phyloP scores from a whole-genome alignment of 2,113 vertebrate genomes.

The Tachycineta bicolor region DNA sequence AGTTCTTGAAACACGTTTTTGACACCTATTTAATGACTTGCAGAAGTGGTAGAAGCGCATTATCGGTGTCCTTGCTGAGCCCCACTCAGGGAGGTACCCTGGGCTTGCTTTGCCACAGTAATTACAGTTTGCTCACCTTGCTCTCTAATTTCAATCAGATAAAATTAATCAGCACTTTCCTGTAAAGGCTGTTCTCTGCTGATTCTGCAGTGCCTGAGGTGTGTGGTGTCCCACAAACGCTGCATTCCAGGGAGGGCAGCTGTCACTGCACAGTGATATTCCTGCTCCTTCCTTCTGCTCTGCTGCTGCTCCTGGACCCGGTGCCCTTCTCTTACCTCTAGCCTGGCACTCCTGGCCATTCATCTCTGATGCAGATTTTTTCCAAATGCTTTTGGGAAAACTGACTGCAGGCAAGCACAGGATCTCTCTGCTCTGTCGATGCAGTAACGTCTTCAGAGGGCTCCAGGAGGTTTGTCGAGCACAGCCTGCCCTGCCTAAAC shows the following conservation, averaged over 20 bases:
- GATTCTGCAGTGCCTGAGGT: background rate
- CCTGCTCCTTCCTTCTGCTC: background rate
- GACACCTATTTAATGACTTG: background rate
- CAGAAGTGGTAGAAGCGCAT: background rate
- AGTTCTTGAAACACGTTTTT: background rate
- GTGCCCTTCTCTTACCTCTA: background rate
- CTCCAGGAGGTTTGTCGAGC: background rate
- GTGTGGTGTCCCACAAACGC: background rate
- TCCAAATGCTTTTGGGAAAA: background rate
- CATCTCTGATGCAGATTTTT: background rate
- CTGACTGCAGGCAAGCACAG: background rate
- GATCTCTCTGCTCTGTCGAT: background rate
- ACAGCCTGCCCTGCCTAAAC: background rate
- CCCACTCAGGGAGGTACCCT: background rate
- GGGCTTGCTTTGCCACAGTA: background rate
- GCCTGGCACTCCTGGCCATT: background rate
- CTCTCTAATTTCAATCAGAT: background rate
- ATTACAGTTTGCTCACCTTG: background rate
- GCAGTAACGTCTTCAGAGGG: constrained; percentile 10
- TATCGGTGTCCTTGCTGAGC: background rate
- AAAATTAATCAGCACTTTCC: constrained; percentile 2
- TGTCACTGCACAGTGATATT: no score
- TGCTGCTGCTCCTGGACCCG: background rate
- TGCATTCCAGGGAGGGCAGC: background rate
- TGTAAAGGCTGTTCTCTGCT: background rate